Base-by-base conservation (phyloP, 2,888 invertebrate species). In the Esperia sulphurella region DNA sequence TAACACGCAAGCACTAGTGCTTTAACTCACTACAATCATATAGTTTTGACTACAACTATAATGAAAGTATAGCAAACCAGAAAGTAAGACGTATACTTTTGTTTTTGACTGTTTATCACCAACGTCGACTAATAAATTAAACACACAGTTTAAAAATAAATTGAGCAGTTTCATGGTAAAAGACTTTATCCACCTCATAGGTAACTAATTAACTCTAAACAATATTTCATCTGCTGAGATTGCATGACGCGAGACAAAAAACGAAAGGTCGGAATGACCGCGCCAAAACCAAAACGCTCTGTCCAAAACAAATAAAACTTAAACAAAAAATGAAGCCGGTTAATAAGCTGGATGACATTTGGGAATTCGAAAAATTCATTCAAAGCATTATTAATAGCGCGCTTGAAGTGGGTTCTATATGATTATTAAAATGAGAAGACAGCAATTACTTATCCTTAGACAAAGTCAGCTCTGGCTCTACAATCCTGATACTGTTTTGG, bases 261-360 rank as follows among this genome's bases (percentile, higher is more conserved):
- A 86, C 78, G 67, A 85, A 79, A 79, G 80, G 77, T 79, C 78
- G 75, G 78, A 78, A 80, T 81, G 83, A 83, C 84, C 88, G 83
- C 86, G 87, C 88, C 87, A 89, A 89, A 87, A 87, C 82, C 81
- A 79, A 87, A 87, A 84, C 78, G 80, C 65, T 75, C 69, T 66
- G 71, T 74, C 78, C 80, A 84, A 87, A 87, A 83, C 84, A 84
- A 88, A 86, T 77, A 84, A 87, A 80, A 84, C 61, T 68, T 66
- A 74, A 82, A 85, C 82, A 88, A 88, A 86, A 87, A 89, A 85
- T 83, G 80, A 82, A 75, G 82, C 66, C 83, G 74, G 87, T 88
- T 89, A 89, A 88, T 89, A 87, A 89, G 87, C 85, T 85, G 85
- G 85, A 88, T 88, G 88, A 88, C 88, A 88, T 87, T 88, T 85